These are phyloP conservation scores for Malacosoma neustria DNA, from an alignment of 2,888 invertebrate species.

Conservation along the genomic window DNA sequence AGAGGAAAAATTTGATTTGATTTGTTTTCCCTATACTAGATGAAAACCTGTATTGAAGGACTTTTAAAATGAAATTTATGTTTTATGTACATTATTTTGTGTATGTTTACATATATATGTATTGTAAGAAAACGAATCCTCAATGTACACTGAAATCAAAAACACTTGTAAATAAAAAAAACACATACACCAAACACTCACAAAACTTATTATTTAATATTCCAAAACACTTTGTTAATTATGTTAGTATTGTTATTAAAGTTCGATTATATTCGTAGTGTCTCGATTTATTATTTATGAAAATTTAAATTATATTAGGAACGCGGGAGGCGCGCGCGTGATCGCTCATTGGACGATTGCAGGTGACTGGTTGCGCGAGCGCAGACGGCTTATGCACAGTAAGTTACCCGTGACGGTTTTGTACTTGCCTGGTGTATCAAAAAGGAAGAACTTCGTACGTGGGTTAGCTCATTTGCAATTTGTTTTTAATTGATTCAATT, in stretches of 20 bases:
- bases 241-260: slow-evolving; percentile 31
- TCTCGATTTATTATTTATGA: slow-evolving; percentile 31
- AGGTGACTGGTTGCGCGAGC: slow-evolving; percentile 57
- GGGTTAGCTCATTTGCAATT: slow-evolving; percentile 18
- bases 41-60: too few species aligned
- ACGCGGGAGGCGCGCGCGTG: slow-evolving; percentile 49
- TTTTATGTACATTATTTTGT: too few species aligned
- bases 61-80: too few species aligned
- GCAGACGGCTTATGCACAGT: slow-evolving; percentile 18
- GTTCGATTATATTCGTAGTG: slow-evolving; percentile 38
- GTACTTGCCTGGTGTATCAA: slow-evolving; percentile 19
- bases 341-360: slow-evolving; percentile 42
- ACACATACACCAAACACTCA: slow-evolving; percentile 38
- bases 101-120: neutral
- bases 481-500: neutral
- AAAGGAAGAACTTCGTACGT: slow-evolving; percentile 39
- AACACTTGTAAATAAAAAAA: slow-evolving; percentile 26
- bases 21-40: too few species aligned
- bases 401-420: slow-evolving; percentile 46
- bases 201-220: slow-evolving; percentile 5
- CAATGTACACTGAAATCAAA: slow-evolving; percentile 28
- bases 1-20: too few species aligned
- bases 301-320: slow-evolving; percentile 17
- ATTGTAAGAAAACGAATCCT: slow-evolving; percentile 38
- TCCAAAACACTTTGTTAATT: slow-evolving; percentile 25